phyloP scores from a whole-genome alignment of 1,140 invertebrate genomes.

The Ruditapes philippinarum region DNA sequence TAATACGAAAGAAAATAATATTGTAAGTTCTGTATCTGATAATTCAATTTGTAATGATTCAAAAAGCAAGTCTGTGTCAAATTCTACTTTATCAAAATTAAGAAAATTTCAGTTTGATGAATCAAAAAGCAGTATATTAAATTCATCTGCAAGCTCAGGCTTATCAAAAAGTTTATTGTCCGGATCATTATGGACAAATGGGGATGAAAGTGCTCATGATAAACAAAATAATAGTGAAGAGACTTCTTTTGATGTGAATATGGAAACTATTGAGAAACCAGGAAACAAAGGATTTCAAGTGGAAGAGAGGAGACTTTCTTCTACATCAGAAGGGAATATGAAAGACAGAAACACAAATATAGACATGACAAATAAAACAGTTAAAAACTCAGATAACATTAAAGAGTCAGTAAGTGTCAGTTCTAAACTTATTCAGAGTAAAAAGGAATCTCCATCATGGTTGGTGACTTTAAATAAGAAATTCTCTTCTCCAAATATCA shows the following conservation, averaged over 20 bases:
- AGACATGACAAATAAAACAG: neutral
- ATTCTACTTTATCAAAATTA: constrained; percentile 44
- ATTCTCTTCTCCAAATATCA: constrained; percentile 11
- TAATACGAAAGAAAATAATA: neutral
- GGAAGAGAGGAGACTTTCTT: neutral
- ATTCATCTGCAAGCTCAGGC: neutral
- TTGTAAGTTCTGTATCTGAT: neutral
- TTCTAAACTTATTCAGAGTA: neutral
- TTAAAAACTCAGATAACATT: neutral
- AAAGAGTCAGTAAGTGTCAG: neutral
- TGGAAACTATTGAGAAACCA: neutral
- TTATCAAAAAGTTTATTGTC: constrained; percentile 26
- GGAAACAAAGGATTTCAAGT: neutral
- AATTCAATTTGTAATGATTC: no score
- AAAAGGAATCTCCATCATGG: constrained; percentile 39
- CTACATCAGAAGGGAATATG: neutral
- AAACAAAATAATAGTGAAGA: neutral
- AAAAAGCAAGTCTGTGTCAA: neutral
- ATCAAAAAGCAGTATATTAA: constrained; percentile 25
- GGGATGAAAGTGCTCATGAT: neutral
- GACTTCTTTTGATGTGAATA: neutral
- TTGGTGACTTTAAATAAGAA: constrained; percentile 41
- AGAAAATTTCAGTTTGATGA: constrained; percentile 55
- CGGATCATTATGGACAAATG: constrained; percentile 22
- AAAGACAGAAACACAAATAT: neutral